Base-by-base conservation (phyloP, 1,140 invertebrate species). In the Drosophila cardini region DNA sequence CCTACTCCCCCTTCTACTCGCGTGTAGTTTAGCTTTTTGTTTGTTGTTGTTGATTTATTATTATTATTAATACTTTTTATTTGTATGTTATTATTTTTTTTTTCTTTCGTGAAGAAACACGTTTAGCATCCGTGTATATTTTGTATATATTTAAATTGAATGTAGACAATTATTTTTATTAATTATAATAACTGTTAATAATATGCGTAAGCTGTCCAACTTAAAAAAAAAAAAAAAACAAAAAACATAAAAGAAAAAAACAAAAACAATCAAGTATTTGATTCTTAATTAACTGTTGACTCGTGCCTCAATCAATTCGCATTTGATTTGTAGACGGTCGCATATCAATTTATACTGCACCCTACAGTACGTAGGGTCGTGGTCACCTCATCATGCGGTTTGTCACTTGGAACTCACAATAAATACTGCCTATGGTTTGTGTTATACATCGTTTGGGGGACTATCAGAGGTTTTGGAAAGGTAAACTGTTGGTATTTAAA, bases 131-230 rank as follows among this genome's bases (percentile, higher is more conserved):
- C 63, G 56, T 78, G 83, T 87, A 79, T 76, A 85, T 87, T 78
- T 78, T 86, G 83, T 86, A 87, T 87, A 86, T 82, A 62, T 74
- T 67, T 26, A 26, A 26, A 77, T 79, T 64, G 68, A 82, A 73
- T 78, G 68, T 85, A 86, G 82, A 55, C 15, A 72, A 86, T 72
- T 86, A 78, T 45, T 70, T 82, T 64, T 84, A 68, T 70, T 77
- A 60, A 74, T 63, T 78, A 81, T 75, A 64, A 67, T 85, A 76
- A 78, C 58, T 87, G 83, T 78, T 87, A 86, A 68, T 68, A 82
- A 74, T 84, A 84, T 80, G 58, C 77, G 13, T 85, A 85, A 80
- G 81, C 61, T 80, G 48, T 40, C 50, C 58, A 55, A 55, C 15
- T 57, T 57, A 2, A 26, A 55, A 55, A 36, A 21, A 26, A 26